Conservation (phyloP, 2,797 vertebrate genomes). For the Crotalus adamanteus region DNA sequence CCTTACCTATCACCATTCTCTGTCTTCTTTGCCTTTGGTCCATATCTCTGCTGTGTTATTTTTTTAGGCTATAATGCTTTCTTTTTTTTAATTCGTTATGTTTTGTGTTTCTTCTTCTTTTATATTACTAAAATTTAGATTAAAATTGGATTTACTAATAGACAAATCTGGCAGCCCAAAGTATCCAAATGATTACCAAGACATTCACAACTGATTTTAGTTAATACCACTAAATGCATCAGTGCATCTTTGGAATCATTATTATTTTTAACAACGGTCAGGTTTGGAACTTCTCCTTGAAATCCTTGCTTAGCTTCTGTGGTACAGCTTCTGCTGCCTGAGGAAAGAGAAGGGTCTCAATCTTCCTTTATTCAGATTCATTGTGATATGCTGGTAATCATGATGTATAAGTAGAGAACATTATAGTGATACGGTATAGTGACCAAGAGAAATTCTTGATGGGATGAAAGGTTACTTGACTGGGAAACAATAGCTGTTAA, state of each 20-base stretch:
- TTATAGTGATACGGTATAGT: not conserved
- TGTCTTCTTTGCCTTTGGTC: not conserved
- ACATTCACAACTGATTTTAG: not conserved
- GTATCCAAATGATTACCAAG: not conserved
- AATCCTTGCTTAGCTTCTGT: not conserved
- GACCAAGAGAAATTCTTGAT: constrained; percentile 26
- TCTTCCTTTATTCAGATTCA: not conserved
- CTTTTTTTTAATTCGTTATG: too few relatives aligned
- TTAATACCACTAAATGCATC: not conserved
- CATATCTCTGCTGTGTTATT: not conserved
- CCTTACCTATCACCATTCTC: too few relatives aligned
- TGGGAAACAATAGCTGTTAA: constrained; percentile 40
- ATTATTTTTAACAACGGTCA: not conserved
- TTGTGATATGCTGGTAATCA: not conserved
- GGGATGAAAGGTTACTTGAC: constrained; percentile 26
- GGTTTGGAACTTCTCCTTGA: not conserved
- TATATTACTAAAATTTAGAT: not conserved
- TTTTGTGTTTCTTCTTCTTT: not conserved
- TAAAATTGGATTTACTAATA: not conserved
- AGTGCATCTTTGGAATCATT: not conserved
- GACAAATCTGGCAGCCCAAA: too few relatives aligned
- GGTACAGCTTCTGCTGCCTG: not conserved
- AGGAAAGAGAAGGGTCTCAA: not conserved
- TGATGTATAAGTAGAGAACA: not conserved
- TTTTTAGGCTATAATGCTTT: not conserved